Base-by-base conservation (phyloP, 2,113 vertebrate genomes). In the Osmerus eperlanus region DNA sequence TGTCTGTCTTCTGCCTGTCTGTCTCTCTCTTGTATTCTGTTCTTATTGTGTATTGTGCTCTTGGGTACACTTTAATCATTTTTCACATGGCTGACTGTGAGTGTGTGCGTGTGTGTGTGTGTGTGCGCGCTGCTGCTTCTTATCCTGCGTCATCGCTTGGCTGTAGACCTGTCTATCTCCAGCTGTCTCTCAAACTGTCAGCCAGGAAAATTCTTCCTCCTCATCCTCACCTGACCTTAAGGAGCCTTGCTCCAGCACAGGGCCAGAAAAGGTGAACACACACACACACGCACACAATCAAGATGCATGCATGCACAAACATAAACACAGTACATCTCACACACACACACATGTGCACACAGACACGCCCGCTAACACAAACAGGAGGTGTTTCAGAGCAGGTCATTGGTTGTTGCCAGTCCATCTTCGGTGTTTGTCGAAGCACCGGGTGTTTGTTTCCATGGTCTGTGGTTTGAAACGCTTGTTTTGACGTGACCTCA, bases 111-210 rank as follows among this genome's bases (percentile, higher is more conserved):
- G 58, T 51, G 8, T 28, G 8, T 47, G 16, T 41, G 15, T 36
- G 63, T 65, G 15, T 56, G 70, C 56, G 70, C 21, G 61, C 65
- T 23, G 65, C 36, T 68, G 72, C 62, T 4, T 25, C 55, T 64
- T 80, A 29, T 84, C 71, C 3, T 73, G 23, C 52, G 12, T 62
- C 79, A 70, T 74, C 76, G 68, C 73, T 72, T 71, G 62, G 78
- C 82, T 79, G 70, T 78, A 61, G 80, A 70, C 41, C 8, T 79
- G 75, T 62, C 54, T 79, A n/a, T 81, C 81, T 71, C 91, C 94
- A 90, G 93, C 93, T 90, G 92, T 93, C 76, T 94, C 94, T 70
- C 93, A 94, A 88, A 94, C 92, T 86, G 94, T 95, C 85, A 94
- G 87, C 90, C 95, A 94, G 90, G 94, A 92, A 90, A 94, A 92